A percentile compares a stretch with the other conserved stretches of the same genome.
Evolutionary conservation across 1,140 invertebrate species (phyloP).

Genomic region (Drosophila kohkoa): DNA sequence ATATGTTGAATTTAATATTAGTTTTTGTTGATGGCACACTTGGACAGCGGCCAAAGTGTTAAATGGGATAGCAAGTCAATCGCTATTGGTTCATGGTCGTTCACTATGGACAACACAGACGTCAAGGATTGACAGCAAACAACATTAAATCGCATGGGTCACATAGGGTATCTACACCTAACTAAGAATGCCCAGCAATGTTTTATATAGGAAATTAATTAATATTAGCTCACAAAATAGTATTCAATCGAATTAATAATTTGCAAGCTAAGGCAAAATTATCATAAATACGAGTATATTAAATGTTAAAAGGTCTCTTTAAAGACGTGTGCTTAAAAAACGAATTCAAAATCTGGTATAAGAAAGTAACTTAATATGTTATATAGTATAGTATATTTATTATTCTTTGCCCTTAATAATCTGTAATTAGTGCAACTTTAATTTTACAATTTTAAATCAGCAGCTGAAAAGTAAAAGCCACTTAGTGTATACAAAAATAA

Average conservation of each 20-base stretch:
- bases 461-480: slow-evolving; percentile 29
- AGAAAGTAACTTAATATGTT: too few relatives aligned
- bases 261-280: too few relatives aligned
- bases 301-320: too few relatives aligned
- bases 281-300: too few relatives aligned
- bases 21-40: slow-evolving; percentile 44
- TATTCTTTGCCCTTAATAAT: not conserved
- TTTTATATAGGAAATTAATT: too few relatives aligned
- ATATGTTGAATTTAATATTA: slow-evolving; percentile 33
- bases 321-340: too few relatives aligned
- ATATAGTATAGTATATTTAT: too few relatives aligned
- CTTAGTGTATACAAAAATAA: slow-evolving; percentile 36
- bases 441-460: slow-evolving; percentile 45
- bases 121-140: not conserved
- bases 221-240: too few relatives aligned
- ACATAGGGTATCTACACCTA: not conserved
- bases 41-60: slow-evolving; percentile 56
- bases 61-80: slow-evolving; percentile 15
- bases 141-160: not conserved
- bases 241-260: too few relatives aligned
- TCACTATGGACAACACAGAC: slow-evolving; percentile 12
- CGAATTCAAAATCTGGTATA: too few relatives aligned
- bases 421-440: slow-evolving; percentile 38
- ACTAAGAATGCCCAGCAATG: too few relatives aligned
- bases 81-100: slow-evolving; percentile 50